phyloP scores from a whole-genome alignment of 2,888 invertebrate genomes.

The Rhamnusium bicolor region DNA sequence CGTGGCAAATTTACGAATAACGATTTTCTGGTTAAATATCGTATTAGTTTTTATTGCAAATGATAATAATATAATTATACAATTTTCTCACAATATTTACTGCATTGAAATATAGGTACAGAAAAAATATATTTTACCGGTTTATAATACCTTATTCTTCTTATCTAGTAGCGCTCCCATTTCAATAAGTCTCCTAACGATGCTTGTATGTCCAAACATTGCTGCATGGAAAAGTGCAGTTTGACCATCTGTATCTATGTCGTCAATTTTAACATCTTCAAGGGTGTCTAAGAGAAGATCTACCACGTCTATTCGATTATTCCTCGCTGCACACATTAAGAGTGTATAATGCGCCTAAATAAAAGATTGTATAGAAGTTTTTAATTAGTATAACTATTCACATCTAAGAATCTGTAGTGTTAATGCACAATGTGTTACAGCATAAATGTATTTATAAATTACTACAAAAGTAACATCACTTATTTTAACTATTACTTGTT shows the following conservation, averaged over 20 bases:
- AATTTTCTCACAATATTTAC: too few species aligned
- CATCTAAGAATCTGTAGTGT: too few species aligned
- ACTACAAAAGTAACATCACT: too few species aligned
- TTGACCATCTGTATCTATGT: conserved; percentile 80
- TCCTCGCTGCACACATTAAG: conserved; percentile 84
- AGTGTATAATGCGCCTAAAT: conserved; percentile 81
- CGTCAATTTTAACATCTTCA: conserved; percentile 75
- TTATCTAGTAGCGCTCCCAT: conserved; percentile 79
- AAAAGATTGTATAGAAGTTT: background rate
- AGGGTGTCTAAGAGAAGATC: conserved; percentile 79
- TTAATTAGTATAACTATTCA: too few species aligned
- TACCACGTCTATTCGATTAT: conserved; percentile 79
- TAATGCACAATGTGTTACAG: too few species aligned
- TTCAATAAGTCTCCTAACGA: conserved; percentile 79
- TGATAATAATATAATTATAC: too few species aligned
- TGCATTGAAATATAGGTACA: too few species aligned
- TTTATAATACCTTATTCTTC: conserved; percentile 79
- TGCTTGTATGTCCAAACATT: conserved; percentile 79
- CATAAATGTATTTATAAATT: too few species aligned
- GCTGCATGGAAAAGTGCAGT: conserved; percentile 86
- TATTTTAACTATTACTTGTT: too few species aligned
- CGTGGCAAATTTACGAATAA: too few species aligned
- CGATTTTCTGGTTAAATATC: too few species aligned
- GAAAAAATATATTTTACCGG: background rate
- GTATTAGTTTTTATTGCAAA: too few species aligned